A percentile compares a stretch with the other conserved stretches of the same genome.
These are phyloP conservation scores for Candoia aspera DNA, from an alignment of 2,113 vertebrate species.

Conservation along the genomic window DNA sequence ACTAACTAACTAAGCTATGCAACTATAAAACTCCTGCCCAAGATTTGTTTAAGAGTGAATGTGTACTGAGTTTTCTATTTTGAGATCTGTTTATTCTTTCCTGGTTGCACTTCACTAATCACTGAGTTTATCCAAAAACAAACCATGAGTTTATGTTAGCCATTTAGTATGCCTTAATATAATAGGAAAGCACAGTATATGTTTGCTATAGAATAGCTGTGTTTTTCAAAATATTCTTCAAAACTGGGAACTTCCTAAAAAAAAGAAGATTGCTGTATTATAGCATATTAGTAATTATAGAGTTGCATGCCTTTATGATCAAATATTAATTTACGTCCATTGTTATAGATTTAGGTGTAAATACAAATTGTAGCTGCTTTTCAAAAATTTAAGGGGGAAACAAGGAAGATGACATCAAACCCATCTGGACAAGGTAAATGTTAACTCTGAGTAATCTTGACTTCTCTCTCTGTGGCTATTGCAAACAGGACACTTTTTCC, in stretches of 20 bases:
- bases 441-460: slow-evolving; percentile 35
- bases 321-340: not conserved
- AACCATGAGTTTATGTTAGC: not conserved
- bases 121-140: not conserved
- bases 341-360: slow-evolving; percentile 61
- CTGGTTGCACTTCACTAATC: not conserved
- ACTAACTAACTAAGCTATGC: not conserved
- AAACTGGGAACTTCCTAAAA: not conserved
- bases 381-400: slow-evolving; percentile 48
- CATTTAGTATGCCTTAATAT: not conserved
- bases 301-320: not conserved
- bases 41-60: not conserved
- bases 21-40: not conserved
- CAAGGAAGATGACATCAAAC: slow-evolving; percentile 76
- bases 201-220: not conserved
- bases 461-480: not conserved
- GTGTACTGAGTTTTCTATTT: not conserved
- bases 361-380: slow-evolving; percentile 36
- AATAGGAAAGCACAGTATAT: not conserved
- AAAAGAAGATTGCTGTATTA: not conserved
- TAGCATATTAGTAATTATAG: not conserved
- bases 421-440: slow-evolving; percentile 76
- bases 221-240: not conserved
- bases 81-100: not conserved
- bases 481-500: not conserved